Percentiles rank a stretch among this genome's conserved stretches.
These are phyloP conservation scores for Melanotaenia duboulayi DNA, from an alignment of 2,113 vertebrate species.

Conservation along the genomic window DNA sequence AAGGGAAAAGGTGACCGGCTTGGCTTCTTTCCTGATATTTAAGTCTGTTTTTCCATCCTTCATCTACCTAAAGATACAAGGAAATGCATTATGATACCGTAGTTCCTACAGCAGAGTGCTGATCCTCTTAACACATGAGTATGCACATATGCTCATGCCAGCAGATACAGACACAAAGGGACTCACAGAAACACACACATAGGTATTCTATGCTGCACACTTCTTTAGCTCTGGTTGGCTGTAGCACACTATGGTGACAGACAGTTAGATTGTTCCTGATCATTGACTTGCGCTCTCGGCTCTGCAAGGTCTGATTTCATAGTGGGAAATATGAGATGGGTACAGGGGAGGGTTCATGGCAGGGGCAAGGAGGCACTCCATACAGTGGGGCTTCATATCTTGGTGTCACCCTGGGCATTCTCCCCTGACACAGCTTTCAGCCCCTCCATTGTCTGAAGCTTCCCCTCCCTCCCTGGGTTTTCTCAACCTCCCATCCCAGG, in stretches of 20 bases:
- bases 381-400: constrained; percentile 79
- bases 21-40: constrained; percentile 61
- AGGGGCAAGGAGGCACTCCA: constrained; percentile 76
- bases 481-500: constrained; percentile 53
- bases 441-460: constrained; percentile 58
- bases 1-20: constrained; percentile 56
- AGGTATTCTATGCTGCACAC: constrained; percentile 61
- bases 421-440: constrained; percentile 77
- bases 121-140: constrained; percentile 30
- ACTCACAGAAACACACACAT: constrained; percentile 45
- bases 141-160: constrained; percentile 33
- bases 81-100: constrained; percentile 39
- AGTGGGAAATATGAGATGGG: constrained; percentile 79
- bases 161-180: constrained; percentile 58
- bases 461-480: constrained; percentile 37
- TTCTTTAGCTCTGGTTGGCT: constrained; percentile 67
- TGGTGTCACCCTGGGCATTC: constrained; percentile 76
- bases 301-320: constrained; percentile 82
- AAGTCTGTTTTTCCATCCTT: constrained; percentile 35
- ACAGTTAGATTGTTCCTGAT: constrained; percentile 85
- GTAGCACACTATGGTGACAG: constrained; percentile 72
- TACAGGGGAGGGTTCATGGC: constrained; percentile 77
- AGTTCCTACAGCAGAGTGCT: constrained; percentile 28
- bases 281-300: constrained; percentile 79
- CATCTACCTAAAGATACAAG: constrained; percentile 42